A percentile compares a stretch with the other conserved stretches of the same genome.
phyloP scores from a whole-genome alignment of 2,888 invertebrate genomes.

The Belgica antarctica region DNA sequence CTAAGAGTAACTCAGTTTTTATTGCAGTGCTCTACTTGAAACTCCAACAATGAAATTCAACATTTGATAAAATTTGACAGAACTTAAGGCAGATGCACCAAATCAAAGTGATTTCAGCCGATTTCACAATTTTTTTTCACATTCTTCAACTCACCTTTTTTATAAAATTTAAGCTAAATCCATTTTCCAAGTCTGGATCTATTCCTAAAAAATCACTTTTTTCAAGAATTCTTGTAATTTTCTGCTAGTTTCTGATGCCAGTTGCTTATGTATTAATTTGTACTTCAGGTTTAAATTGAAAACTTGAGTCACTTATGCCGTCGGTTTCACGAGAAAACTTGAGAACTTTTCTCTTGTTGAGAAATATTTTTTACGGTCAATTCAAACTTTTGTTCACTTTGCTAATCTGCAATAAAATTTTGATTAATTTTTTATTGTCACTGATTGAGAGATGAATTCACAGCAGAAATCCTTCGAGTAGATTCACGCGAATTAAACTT shows the following conservation, averaged over 20 bases:
- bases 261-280: neutral
- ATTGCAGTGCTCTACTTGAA: too few species aligned
- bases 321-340: neutral
- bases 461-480: neutral
- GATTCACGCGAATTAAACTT: constrained; percentile 6
- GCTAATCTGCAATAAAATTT: constrained; percentile 1
- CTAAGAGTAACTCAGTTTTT: too few species aligned
- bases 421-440: neutral
- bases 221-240: neutral
- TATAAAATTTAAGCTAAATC: neutral
- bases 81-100: too few species aligned
- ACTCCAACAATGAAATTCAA: too few species aligned
- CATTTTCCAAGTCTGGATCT: neutral
- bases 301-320: neutral
- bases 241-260: neutral
- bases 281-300: neutral
- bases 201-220: neutral
- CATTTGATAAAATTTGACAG: too few species aligned
- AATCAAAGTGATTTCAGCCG: too few species aligned
- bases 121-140: too few species aligned
- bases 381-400: constrained; percentile 16
- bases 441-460: too few species aligned
- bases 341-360: neutral
- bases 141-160: neutral
- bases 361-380: neutral